Evolutionary conservation across 2,888 invertebrate species (phyloP), one percentile per base, ranked within the genome.

Genomic region (Tenthredo scrophulariae): DNA sequence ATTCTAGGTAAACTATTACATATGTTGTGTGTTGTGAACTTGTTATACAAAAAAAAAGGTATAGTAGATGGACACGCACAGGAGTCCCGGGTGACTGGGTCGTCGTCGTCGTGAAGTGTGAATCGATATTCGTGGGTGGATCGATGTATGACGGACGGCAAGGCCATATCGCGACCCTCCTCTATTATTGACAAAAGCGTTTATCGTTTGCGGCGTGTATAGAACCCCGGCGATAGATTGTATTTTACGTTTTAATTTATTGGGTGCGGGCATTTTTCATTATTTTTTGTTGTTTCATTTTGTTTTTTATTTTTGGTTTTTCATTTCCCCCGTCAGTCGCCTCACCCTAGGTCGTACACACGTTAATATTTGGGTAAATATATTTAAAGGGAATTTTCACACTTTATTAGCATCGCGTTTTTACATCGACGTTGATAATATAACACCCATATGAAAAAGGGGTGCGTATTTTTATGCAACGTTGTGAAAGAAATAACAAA

Each of bases 81-180:
- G 3, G 50, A 50, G 33, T 26, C 54, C 46, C 77, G 46, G 43
- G 50, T 84, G 65, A 80, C 65, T 80, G 40, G 62, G 62, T 75
- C 50, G 80, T 72, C 58, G 77, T 58, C 70, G 67, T 80, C 46
- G 67, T 7, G 7, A 54, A 18, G 46, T 84, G 87, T 85, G 86
- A 91, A 91, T 91, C 91, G 90, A 91, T 91, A 91, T 90, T 88
- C 74, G 86, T 87, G 62, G 84, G 83, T 86, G 87, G 90, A 87
- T 91, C 91, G 91, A 91, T 91, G 90, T 89, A 88, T 86, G 67
- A 67, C 67, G 67, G 29, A 83, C 86, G 86, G 89, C 91, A 91
- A 91, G 91, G 91, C 91, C 91, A 89, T 87, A 88, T 88, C 89
- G 88, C 89, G 91, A 91, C 91, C 91, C 91, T 91, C 91, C 87